A percentile compares a stretch with the other conserved stretches of the same genome.
Conservation (phyloP, 2,888 invertebrate genomes). For the Gymnoscelis rufifasciata region DNA sequence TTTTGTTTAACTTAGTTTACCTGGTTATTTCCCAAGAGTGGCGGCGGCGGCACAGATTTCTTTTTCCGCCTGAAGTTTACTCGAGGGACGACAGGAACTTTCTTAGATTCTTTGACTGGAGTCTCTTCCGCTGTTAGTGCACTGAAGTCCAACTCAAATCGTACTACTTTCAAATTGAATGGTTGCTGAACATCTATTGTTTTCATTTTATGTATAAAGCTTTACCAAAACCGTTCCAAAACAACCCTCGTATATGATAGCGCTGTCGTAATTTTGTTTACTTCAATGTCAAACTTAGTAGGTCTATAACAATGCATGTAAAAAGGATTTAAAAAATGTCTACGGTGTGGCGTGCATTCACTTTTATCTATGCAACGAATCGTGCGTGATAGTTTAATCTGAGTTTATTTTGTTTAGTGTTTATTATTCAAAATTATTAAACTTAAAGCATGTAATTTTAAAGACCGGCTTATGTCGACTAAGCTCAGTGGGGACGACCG, state of each 20-base stretch:
- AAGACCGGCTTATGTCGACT: constrained; percentile 26
- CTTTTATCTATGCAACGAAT: too few relatives aligned
- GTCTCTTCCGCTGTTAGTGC: constrained; percentile 39
- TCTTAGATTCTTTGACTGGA: constrained; percentile 42
- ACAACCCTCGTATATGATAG: too few relatives aligned
- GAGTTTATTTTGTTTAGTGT: too few relatives aligned
- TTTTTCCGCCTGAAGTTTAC: constrained; percentile 44
- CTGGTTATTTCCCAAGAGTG: constrained; percentile 42
- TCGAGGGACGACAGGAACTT: constrained; percentile 53
- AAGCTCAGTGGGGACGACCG: constrained; percentile 27
- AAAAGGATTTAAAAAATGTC: too few relatives aligned
- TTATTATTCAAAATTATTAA: background rate
- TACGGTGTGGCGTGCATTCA: too few relatives aligned
- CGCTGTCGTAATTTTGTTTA: background rate
- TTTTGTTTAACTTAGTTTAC: constrained; percentile 38
- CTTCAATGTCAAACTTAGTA: constrained; percentile 2
- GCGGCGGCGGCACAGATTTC: constrained; percentile 54
- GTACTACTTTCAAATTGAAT: constrained; percentile 68
- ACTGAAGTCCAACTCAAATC: constrained; percentile 63
- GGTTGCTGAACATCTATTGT: constrained; percentile 59
- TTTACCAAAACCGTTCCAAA: background rate
- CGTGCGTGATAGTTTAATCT: too few relatives aligned
- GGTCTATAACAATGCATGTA: background rate
- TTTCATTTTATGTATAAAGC: constrained; percentile 43
- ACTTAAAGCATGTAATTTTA: constrained; percentile 25